Evolutionary conservation across 2,888 invertebrate species (phyloP), one percentile per base, ranked within the genome.

Genomic region (Nemapogon koenigi): DNA sequence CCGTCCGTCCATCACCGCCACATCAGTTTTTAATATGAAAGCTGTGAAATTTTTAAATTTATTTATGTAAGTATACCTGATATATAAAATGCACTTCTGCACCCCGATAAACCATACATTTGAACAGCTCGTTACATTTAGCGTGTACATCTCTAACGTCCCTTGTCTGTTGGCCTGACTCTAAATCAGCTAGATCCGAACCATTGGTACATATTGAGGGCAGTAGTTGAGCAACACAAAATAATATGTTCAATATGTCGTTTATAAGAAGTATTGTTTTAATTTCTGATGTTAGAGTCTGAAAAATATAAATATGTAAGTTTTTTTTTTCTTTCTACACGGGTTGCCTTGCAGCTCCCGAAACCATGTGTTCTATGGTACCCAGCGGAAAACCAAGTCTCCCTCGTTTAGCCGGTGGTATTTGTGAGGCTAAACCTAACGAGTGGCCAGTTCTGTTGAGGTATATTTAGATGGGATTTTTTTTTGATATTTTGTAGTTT

Each of bases 81-180:
- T 89, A 85, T 25, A 92, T 72, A 44, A 84, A 83, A 51, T 89
- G 88, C 28, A 92, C 63, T 0, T 90, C 87, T 8, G 89, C 85
- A 0, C 90, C 91, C 42, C 91, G 82, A 32, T 89, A 75, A 7
- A 91, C 65, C 10, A 92, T 72, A 43, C 89, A 90, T 44, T 85
- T 83, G 49, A 90, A 85, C 32, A 93, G 68, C 51, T 91, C 89
- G 48, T 88, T 85, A 59, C 92, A 91, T 57, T 93, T 93, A 1
- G 89, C 84, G 54, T 93, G 92, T 10, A 92, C 85, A 48, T 92
- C 91, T 31, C 89, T 76, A n/a, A 90, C 83, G 36, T 88, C 87
- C 45, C 89, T 83, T 7, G 84, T 82, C 52, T 87, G 82, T 43
- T 81, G 73, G 39, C 70, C 75, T 13, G 79, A 59, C 26, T 82